Evolutionary conservation across 2,797 vertebrate species (phyloP), one percentile per base, ranked within the genome.

Genomic region (Paratrypauchen microcephalus): DNA sequence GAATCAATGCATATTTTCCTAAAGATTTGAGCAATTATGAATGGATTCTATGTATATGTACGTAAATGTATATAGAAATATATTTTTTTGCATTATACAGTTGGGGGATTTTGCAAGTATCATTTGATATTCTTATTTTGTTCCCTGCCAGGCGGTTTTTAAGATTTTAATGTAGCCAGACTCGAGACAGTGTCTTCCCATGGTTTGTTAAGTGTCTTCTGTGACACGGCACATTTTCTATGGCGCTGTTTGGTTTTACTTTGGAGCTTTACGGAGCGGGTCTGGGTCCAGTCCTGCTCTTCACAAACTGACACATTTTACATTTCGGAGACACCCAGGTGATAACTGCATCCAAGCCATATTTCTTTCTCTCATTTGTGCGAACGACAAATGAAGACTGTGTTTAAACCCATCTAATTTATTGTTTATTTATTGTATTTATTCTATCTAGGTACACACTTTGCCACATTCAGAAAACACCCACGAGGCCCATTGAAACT

Each of bases 11-110:
- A 87, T 92, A 93, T 93, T 93, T 93, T 93, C 91, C 88, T 93
- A 93, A 91, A 92, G 88, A 93, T 90, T 86, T 90, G 86, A 90
- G 88, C 88, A 91, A 91, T 87, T 90, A 91, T 90, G 88, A 90
- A 92, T 92, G 87, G 90, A 91, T 88, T 90, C 90, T 92, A 92
- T 92, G 91, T 92, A 92, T 89, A 91, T 92, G 91, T 91, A 93
- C 81, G 83, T 93, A 91, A 90, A 83, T 93, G 91, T 93, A 92
- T 88, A 93, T 93, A 93, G 90, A 93, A 91, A 92, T 93, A 92
- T 93, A 93, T 93, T 92, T 93, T 85, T 93, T 92, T 93, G 90
- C 92, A 92, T 91, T 90, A 91, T 90, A 91, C 91, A 89, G 87
- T 80, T 87, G 87, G 89, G 91, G 87, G 86, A 69, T 83, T 92